Conservation (phyloP, 1,140 invertebrate species). For the Brachionus manjavacas region DNA sequence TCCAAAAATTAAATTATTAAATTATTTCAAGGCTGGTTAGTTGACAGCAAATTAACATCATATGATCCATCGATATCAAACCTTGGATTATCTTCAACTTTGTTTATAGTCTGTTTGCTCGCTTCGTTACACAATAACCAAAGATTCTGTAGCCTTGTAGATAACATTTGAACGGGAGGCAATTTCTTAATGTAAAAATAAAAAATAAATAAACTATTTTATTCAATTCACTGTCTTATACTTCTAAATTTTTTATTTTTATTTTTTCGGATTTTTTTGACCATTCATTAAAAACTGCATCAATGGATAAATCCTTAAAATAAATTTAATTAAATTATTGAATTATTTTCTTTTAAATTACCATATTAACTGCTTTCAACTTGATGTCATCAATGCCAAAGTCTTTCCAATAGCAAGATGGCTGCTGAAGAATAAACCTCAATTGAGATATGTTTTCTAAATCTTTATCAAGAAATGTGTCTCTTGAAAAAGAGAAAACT, state of each 20-base stretch:
- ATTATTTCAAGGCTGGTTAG: neutral
- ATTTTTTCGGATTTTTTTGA: neutral
- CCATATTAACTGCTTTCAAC: constrained; percentile 44
- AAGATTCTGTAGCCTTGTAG: neutral
- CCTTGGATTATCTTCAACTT: constrained; percentile 26
- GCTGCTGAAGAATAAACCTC: constrained; percentile 60
- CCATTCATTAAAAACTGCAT: neutral
- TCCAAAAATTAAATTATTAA: neutral
- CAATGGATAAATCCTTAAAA: neutral
- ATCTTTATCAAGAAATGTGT: neutral
- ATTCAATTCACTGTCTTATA: neutral
- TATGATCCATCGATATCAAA: constrained; percentile 25
- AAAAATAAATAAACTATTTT: neutral
- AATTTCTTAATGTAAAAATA: neutral
- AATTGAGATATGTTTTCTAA: constrained; percentile 51
- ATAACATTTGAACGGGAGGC: neutral
- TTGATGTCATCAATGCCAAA: constrained; percentile 60
- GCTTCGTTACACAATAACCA: constrained; percentile 1
- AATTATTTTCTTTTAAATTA: neutral
- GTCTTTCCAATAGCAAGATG: constrained; percentile 61
- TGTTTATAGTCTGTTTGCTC: neutral
- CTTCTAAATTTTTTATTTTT: constrained; percentile 10
- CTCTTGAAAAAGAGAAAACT: neutral
- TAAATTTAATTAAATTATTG: neutral
- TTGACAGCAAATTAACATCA: constrained; percentile 10